Percentiles rank a stretch among this genome's conserved stretches.
Conservation (phyloP, 2,888 invertebrate genomes). For the Tenthredo mesomela region DNA sequence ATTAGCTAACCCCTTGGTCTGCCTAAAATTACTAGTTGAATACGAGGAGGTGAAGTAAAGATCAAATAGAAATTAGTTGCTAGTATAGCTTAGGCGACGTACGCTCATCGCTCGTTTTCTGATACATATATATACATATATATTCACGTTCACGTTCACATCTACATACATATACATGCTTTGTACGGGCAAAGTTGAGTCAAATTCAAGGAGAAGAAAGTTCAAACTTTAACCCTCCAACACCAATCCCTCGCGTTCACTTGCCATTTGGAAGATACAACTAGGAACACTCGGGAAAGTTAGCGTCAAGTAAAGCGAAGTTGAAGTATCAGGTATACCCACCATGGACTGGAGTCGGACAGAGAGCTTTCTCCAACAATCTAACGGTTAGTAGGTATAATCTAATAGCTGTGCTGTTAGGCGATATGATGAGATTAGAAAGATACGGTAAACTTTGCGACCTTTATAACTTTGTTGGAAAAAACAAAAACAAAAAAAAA, state of each 20-base stretch:
- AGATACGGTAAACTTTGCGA: not conserved
- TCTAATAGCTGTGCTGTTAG: conserved; percentile 7
- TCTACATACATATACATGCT: not conserved
- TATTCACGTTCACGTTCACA: not conserved
- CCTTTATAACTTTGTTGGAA: not conserved
- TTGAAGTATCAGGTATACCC: conserved; percentile 40
- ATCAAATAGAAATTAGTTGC: conserved; percentile 30
- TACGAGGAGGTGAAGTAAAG: not conserved
- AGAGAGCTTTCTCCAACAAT: conserved; percentile 22
- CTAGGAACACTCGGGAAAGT: conserved; percentile 20
- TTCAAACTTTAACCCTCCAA: not conserved
- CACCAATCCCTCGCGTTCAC: not conserved
- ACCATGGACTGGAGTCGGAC: not conserved
- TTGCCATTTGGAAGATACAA: conserved; percentile 12
- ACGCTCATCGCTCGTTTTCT: not conserved
- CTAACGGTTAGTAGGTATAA: conserved; percentile 32
- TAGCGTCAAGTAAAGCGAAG: conserved; percentile 20
- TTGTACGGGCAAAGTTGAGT: conserved; percentile 11
- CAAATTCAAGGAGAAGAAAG: conserved; percentile 19
- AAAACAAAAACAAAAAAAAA: not conserved
- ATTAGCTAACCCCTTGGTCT: not conserved
- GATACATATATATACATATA: not conserved
- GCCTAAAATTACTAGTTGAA: not conserved
- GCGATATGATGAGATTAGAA: not conserved
- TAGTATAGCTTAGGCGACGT: not conserved